Percentiles rank a stretch among this genome's conserved stretches.
phyloP scores from a whole-genome alignment of 1,140 invertebrate genomes.

The Neotoxoptera formosana region DNA sequence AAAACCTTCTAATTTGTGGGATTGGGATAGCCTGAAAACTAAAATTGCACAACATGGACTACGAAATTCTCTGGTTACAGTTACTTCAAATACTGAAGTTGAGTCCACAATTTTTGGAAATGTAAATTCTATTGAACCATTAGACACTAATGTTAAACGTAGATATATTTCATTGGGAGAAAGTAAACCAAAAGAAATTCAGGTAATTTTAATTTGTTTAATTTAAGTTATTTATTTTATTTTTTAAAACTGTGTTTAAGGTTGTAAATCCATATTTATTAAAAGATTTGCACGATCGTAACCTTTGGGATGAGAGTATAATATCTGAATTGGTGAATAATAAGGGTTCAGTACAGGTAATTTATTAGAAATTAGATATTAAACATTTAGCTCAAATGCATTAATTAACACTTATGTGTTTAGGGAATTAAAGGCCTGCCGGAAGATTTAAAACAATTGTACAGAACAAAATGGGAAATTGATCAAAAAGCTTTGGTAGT shows the following conservation, averaged over 20 bases:
- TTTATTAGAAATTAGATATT: not conserved
- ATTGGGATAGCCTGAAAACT: slow-evolving; percentile 87
- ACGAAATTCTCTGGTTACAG: slow-evolving; percentile 93
- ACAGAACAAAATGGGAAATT: slow-evolving; percentile 99
- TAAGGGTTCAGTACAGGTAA: slow-evolving; percentile 86
- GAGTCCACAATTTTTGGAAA: slow-evolving; percentile 99
- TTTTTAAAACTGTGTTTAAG: slow-evolving; percentile 65
- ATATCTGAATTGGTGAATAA: slow-evolving; percentile 94
- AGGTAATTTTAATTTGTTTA: slow-evolving; percentile 6
- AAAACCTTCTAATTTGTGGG: slow-evolving; percentile 84
- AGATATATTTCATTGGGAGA: slow-evolving; percentile 77
- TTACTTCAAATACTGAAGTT: slow-evolving; percentile 98
- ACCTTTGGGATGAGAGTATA: slow-evolving; percentile 96
- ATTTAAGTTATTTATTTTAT: not conserved
- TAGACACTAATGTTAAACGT: slow-evolving; percentile 96
- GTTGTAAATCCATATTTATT: slow-evolving; percentile 97
- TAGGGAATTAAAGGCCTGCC: slow-evolving; percentile 89
- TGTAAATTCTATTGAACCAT: slow-evolving; percentile 98
- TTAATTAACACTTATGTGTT: not conserved
- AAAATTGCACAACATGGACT: slow-evolving; percentile 92
- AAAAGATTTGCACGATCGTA: slow-evolving; percentile 88
- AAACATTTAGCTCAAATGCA: not conserved
- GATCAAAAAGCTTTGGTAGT: slow-evolving; percentile 91
- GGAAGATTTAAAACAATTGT: slow-evolving; percentile 86
- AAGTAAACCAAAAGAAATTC: slow-evolving; percentile 69